Evolutionary conservation across 2,113 vertebrate species (phyloP).

Genomic region (Lanius collurio): DNA sequence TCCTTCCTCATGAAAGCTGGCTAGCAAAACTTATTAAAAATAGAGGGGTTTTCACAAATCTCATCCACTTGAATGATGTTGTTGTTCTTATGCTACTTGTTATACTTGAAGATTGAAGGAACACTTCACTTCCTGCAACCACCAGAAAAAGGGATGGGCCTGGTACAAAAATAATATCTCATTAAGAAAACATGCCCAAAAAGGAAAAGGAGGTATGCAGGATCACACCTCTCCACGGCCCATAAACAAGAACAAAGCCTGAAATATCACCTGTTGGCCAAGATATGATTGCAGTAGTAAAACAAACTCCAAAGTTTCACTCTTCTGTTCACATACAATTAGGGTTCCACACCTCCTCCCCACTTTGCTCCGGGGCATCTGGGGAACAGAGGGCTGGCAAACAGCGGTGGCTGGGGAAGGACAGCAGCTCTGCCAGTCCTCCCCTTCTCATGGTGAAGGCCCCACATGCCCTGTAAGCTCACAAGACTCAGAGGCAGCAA

Average conservation of each 20-base stretch:
- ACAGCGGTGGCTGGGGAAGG: not conserved
- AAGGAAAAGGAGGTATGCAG: not conserved
- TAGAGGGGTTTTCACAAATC: slow-evolving; percentile 22
- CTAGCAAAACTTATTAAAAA: slow-evolving; percentile 18
- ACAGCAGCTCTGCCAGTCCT: not conserved
- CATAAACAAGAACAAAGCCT: not conserved
- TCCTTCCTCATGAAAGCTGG: not conserved
- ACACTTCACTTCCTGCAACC: not conserved
- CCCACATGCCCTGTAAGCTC: rapidly evolving
- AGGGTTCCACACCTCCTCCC: not conserved
- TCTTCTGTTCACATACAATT: not conserved
- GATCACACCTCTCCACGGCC: not conserved
- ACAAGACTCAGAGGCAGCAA: not conserved
- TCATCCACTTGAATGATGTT: not conserved
- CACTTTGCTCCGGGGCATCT: not conserved
- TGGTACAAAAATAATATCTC: not conserved
- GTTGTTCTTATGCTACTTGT: not conserved
- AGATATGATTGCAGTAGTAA: not conserved
- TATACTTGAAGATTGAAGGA: not conserved
- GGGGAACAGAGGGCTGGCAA: not conserved
- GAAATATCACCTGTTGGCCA: not conserved
- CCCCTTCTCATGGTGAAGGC: rapidly evolving
- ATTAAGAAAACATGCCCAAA: not conserved
- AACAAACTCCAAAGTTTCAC: not conserved
- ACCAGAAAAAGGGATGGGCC: not conserved